These are phyloP conservation scores for Thymelicus acteon DNA, from an alignment of 2,888 invertebrate species.

Conservation along the genomic window DNA sequence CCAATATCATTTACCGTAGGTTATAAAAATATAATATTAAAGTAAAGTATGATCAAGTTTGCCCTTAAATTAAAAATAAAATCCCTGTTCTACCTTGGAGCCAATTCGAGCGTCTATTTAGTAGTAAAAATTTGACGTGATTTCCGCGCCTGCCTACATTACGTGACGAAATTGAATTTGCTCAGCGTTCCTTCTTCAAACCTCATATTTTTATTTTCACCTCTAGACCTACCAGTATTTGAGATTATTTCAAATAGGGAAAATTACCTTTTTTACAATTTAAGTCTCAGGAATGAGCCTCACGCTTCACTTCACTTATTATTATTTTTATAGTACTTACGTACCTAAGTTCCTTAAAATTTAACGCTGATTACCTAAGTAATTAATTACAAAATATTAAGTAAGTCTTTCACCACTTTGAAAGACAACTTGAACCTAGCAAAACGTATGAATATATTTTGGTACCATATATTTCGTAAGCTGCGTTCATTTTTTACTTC, in stretches of 20 bases:
- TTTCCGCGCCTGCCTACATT: conserved; percentile 54
- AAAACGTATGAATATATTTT: too few relatives aligned
- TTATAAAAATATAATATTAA: background rate
- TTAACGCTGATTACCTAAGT: too few relatives aligned
- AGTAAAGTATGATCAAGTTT: conserved; percentile 9
- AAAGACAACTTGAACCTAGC: too few relatives aligned
- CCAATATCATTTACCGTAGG: too few relatives aligned
- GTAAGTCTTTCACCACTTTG: too few relatives aligned
- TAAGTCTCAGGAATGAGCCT: background rate
- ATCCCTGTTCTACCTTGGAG: conserved; percentile 20
- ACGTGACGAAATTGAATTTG: conserved; percentile 57
- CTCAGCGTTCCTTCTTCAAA: conserved; percentile 45
- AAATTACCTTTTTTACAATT: conserved; percentile 13
- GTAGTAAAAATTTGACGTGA: conserved; percentile 65
- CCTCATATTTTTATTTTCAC: conserved; percentile 40
- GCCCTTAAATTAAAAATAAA: conserved; percentile 25
- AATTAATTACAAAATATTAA: too few relatives aligned
- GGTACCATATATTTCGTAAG: too few relatives aligned
- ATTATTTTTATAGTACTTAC: too few relatives aligned
- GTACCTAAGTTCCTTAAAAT: too few relatives aligned
- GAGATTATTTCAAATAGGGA: conserved; percentile 6
- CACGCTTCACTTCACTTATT: background rate
- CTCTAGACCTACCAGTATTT: conserved; percentile 21
- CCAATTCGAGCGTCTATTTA: conserved; percentile 45
- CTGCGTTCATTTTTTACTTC: too few relatives aligned